Evolutionary conservation across 2,888 invertebrate species (phyloP).

Genomic region (Embidobia sp.): DNA sequence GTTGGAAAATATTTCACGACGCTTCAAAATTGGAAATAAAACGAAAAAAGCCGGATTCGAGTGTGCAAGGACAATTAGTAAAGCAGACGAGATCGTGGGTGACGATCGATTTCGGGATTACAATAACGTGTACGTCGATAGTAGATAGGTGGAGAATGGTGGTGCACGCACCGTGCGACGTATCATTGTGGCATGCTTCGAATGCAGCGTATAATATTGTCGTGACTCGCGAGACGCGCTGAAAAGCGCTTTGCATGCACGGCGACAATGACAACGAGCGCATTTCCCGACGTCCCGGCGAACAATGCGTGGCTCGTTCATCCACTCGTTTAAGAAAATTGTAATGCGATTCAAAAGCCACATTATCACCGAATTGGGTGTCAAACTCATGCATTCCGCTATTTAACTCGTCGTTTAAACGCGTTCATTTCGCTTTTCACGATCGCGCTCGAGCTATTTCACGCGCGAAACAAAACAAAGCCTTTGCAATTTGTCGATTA

Average conservation of each 20-base stretch:
- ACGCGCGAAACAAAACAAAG: no score
- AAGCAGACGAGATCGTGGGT: conserved; percentile 15
- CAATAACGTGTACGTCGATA: conserved; percentile 58
- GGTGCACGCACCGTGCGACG: conserved; percentile 29
- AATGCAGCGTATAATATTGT: conserved; percentile 53
- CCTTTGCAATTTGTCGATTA: background rate
- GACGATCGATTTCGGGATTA: conserved; percentile 51
- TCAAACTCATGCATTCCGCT: conserved; percentile 20
- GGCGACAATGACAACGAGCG: conserved; percentile 60
- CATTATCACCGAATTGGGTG: conserved; percentile 27
- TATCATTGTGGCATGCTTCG: conserved; percentile 57
- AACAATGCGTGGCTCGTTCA: conserved; percentile 50
- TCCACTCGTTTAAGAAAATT: conserved; percentile 58
- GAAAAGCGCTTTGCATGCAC: conserved; percentile 54
- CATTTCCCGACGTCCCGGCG: conserved; percentile 41
- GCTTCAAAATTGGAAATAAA: no score
- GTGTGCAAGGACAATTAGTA: conserved; percentile 13
- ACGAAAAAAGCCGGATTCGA: no score
- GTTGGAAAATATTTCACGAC: no score
- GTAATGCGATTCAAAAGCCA: conserved; percentile 48
- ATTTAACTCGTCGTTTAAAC: conserved; percentile 26
- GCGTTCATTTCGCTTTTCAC: conserved; percentile 9
- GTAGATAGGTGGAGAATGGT: conserved; percentile 42
- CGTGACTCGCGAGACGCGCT: conserved; percentile 58
- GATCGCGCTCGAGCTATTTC: no score